Base-by-base conservation (phyloP, 2,113 vertebrate genomes). In the Morone saxatilis region DNA sequence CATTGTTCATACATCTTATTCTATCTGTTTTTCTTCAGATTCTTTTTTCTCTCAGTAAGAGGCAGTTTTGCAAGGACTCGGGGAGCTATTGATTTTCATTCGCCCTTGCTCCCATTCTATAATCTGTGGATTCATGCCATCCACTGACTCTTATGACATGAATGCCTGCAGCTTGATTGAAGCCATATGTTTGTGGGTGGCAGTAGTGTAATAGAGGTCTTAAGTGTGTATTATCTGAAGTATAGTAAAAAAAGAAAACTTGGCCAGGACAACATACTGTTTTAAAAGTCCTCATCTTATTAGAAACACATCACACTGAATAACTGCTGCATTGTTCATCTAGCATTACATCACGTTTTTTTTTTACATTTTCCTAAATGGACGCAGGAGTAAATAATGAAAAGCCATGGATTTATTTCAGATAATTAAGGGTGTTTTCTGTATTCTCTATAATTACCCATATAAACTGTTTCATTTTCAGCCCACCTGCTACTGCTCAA, bases 51-150 rank as follows among this genome's bases (percentile, higher is more conserved):
- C 48, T 89, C 41, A 19, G 74, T 41, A 53, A 82, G 76, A 40
- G 31, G 40, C 51, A 73, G 38, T 78, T 86, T 85, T 75, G 60
- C 51, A 40, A 78, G 72, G 80, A 80, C 71, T 77, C 78, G 0
- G 69, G 51, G 71, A 83, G 73, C 72, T 89, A 91, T 92, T 84
- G 89, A 91, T 91, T 91, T 90, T 81, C 53, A 78, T 81, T 80
- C 19, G 71, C 82, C 77, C 86, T 73, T 76, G 62, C 40, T 83
- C 69, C 71, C n/a, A 48, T n/a, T 62, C 79, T 78, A 57, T 88
- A 85, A 88, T 88, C 88, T 84, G 72, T 71, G 79, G 85, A 78
- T 86, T 84, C 75, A 86, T 86, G 76, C 74, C 78, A 84, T 65
- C 80, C 66, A 74, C 67, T 57, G 88, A 19, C 76, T 84, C 40